Evolutionary conservation across 2,113 vertebrate genomes (phyloP).

Genomic region (Labrus mixtus): DNA sequence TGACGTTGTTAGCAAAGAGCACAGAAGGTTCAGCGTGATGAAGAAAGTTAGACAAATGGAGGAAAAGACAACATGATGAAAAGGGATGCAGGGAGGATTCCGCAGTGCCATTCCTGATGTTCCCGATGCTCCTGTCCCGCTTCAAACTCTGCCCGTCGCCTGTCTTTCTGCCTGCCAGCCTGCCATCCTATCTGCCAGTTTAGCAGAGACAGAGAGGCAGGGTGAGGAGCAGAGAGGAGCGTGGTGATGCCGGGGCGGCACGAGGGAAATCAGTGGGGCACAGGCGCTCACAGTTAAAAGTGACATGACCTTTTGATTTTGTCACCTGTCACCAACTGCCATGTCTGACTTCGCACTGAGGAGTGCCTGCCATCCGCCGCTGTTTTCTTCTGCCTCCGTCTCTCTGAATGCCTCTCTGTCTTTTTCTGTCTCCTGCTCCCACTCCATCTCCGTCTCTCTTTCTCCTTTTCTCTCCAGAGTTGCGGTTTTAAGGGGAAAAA

Average conservation of each 20-base stretch:
- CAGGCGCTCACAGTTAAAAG: slow-evolving; percentile 96
- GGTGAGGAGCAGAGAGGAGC: slow-evolving; percentile 67
- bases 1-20: slow-evolving; percentile 81
- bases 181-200: slow-evolving; percentile 80
- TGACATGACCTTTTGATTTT: slow-evolving; percentile 98
- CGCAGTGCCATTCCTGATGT: slow-evolving; percentile 73
- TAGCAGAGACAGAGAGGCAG: slow-evolving; percentile 74
- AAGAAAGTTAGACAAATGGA: slow-evolving; percentile 73
- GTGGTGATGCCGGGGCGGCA: slow-evolving; percentile 81
- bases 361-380: slow-evolving; percentile 77
- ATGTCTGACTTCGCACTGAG: slow-evolving; percentile 83
- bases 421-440: slow-evolving; percentile 77
- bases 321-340: slow-evolving; percentile 93
- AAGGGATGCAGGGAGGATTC: slow-evolving; percentile 75
- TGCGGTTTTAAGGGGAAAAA: slow-evolving; percentile 53
- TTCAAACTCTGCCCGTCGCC: slow-evolving; percentile 80
- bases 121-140: slow-evolving; percentile 79
- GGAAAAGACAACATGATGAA: slow-evolving; percentile 74
- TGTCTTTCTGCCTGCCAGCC: slow-evolving; percentile 79
- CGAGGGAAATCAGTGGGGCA: slow-evolving; percentile 96
- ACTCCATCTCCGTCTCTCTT: slow-evolving; percentile 66
- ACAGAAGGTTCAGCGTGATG: slow-evolving; percentile 83
- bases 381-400: slow-evolving; percentile 69
- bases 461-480: slow-evolving; percentile 63
- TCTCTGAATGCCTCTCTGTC: slow-evolving; percentile 68